These are phyloP conservation scores for Xenopus tropicalis DNA, from an alignment of 2,113 vertebrate genomes.

Conservation along the genomic window DNA sequence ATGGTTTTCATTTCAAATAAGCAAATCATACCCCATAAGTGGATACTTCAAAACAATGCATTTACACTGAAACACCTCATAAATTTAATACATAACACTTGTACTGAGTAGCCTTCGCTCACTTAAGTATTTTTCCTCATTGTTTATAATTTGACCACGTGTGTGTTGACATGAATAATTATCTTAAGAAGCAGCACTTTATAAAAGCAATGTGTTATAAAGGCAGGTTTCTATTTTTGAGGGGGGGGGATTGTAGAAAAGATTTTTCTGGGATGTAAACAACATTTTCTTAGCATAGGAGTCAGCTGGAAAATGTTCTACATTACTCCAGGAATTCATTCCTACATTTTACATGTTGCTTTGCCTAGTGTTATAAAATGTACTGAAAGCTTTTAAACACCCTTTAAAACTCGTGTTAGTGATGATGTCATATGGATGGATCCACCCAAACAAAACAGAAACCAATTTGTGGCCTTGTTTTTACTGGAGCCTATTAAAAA, in stretches of 20 bases:
- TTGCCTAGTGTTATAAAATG: conserved; percentile 30
- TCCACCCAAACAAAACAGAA: conserved; percentile 42
- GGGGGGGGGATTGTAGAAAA: conserved; percentile 36
- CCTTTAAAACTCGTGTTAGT: conserved; percentile 34
- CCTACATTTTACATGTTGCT: conserved; percentile 30
- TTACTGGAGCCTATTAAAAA: conserved; percentile 36
- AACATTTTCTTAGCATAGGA: conserved; percentile 25
- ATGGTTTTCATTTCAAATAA: conserved; percentile 65
- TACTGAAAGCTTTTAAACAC: conserved; percentile 44
- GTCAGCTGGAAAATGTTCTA: conserved; percentile 39
- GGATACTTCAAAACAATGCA: conserved; percentile 69
- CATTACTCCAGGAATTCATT: conserved; percentile 29
- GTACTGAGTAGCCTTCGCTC: conserved; percentile 53
- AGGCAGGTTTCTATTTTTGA: not conserved
- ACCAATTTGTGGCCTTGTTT: conserved; percentile 41
- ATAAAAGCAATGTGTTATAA: conserved; percentile 42
- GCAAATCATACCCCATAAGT: conserved; percentile 60
- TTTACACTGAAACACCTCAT: conserved; percentile 66
- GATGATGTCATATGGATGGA: conserved; percentile 34
- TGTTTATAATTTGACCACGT: conserved; percentile 54
- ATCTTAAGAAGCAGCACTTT: conserved; percentile 44
- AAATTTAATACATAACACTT: conserved; percentile 64
- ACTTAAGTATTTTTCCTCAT: conserved; percentile 54
- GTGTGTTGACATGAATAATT: conserved; percentile 55
- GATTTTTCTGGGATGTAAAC: conserved; percentile 34